Evolutionary conservation across 2,888 invertebrate genomes (phyloP).

Genomic region (Drosophila conformis): DNA sequence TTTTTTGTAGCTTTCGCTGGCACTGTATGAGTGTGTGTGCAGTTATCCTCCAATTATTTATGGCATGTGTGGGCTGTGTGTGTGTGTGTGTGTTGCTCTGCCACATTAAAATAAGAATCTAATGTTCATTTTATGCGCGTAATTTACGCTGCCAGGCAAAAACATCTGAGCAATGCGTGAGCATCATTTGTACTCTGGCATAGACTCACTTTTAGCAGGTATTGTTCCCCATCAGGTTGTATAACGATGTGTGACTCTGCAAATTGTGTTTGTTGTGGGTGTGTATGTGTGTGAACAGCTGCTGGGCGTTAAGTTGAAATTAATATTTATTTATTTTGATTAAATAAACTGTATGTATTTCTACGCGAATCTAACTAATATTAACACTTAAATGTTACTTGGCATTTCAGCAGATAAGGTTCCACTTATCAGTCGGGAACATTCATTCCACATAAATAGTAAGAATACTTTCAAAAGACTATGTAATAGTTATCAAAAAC

Average conservation of each 20-base stretch:
- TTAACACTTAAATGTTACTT: neutral
- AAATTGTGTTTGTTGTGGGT: neutral
- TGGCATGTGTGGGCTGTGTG: constrained; percentile 35
- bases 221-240: constrained; percentile 6
- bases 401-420: neutral
- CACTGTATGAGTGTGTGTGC: constrained; percentile 32
- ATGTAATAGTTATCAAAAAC: neutral
- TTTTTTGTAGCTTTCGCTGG: constrained; percentile 62
- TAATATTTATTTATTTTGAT: neutral
- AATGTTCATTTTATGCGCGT: constrained; percentile 81
- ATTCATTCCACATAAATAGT: neutral
- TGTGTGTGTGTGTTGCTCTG: constrained; percentile 24
- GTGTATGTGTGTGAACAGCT: constrained; percentile 3
- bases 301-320: constrained; percentile 9
- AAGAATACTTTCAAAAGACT: neutral
- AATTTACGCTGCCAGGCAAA: constrained; percentile 70
- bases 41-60: constrained; percentile 63
- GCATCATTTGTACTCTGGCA: constrained; percentile 28
- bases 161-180: constrained; percentile 15
- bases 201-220: constrained; percentile 16
- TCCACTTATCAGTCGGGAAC: neutral
- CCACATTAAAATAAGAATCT: constrained; percentile 77
- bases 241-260: constrained; percentile 39
- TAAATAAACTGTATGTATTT: neutral
- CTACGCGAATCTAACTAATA: neutral